Percentiles rank a stretch among this genome's conserved stretches.
These are phyloP conservation scores for Gasteruption jaculator DNA, from an alignment of 2,888 invertebrate species.

Conservation along the genomic window DNA sequence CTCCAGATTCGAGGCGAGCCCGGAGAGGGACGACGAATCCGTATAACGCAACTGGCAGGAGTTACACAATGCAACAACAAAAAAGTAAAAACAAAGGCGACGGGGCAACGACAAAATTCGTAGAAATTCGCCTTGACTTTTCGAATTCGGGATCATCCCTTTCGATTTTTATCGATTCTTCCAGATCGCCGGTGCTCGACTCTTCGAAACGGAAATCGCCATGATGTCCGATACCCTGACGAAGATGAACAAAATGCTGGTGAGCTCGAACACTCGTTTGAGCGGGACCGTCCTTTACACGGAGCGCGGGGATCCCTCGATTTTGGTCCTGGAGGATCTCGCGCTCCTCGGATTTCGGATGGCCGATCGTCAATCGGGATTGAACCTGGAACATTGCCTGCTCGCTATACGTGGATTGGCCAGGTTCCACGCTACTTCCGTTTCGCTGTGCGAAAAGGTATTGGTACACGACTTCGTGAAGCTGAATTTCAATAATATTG, in stretches of 20 bases:
- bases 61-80: too few species aligned
- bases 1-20: too few species aligned
- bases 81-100: too few species aligned
- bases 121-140: too few species aligned
- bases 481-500: neutral
- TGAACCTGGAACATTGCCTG: slow-evolving; percentile 55
- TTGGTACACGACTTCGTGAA: neutral
- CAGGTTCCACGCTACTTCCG: slow-evolving; percentile 57
- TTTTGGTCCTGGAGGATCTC: slow-evolving; percentile 57
- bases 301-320: slow-evolving; percentile 38
- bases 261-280: slow-evolving; percentile 24
- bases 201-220: slow-evolving; percentile 38
- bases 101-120: too few species aligned
- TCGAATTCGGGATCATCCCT: too few species aligned
- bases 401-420: slow-evolving; percentile 55
- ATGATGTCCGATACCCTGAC: slow-evolving; percentile 40
- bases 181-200: slow-evolving; percentile 30
- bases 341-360: slow-evolving; percentile 56
- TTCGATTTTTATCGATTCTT: neutral
- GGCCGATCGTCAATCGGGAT: slow-evolving; percentile 55
- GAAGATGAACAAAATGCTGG: slow-evolving; percentile 39
- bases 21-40: too few species aligned
- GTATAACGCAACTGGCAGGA: too few species aligned
- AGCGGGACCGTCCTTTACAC: slow-evolving; percentile 41
- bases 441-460: slow-evolving; percentile 56